These are phyloP conservation scores for Lydus trimaculatus DNA, from an alignment of 2,888 invertebrate species.

Conservation along the genomic window DNA sequence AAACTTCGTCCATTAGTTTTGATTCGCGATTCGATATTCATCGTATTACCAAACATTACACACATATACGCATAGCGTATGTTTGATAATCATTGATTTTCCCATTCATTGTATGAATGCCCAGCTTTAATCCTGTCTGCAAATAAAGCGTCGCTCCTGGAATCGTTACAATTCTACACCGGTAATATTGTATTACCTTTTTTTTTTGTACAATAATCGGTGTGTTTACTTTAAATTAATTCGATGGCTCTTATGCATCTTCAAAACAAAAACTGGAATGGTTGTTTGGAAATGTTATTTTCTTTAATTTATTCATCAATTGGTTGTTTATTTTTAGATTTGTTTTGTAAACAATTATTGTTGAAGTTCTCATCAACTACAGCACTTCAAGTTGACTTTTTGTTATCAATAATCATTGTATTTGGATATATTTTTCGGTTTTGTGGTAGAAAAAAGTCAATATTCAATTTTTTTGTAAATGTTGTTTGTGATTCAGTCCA, in stretches of 20 bases:
- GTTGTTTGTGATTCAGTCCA: not conserved
- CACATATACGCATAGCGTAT: constrained; percentile 22
- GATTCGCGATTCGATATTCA: constrained; percentile 29
- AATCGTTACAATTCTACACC: constrained; percentile 41
- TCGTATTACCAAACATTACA: constrained; percentile 29
- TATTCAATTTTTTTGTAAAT: not conserved
- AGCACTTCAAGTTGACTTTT: no score
- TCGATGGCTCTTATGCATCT: constrained; percentile 11
- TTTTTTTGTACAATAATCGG: constrained; percentile 33
- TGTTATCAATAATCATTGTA: no score
- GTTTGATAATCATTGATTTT: constrained; percentile 47
- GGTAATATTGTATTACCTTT: constrained; percentile 38
- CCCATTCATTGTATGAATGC: constrained; percentile 46
- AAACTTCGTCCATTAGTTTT: constrained; percentile 34
- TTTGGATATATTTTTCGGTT: not conserved
- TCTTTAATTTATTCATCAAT: constrained; percentile 2
- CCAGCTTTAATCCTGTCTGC: constrained; percentile 41
- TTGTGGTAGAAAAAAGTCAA: not conserved
- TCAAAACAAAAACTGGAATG: not conserved
- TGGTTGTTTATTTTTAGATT: not conserved
- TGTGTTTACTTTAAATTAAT: constrained; percentile 46
- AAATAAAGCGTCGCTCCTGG: constrained; percentile 41
- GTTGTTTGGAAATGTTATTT: not conserved
- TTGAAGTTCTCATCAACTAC: no score
- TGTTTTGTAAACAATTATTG: no score